Evolutionary conservation across 2,113 vertebrate species (phyloP), one percentile per base, ranked within the genome.

Genomic region (Epinephelus lanceolatus): DNA sequence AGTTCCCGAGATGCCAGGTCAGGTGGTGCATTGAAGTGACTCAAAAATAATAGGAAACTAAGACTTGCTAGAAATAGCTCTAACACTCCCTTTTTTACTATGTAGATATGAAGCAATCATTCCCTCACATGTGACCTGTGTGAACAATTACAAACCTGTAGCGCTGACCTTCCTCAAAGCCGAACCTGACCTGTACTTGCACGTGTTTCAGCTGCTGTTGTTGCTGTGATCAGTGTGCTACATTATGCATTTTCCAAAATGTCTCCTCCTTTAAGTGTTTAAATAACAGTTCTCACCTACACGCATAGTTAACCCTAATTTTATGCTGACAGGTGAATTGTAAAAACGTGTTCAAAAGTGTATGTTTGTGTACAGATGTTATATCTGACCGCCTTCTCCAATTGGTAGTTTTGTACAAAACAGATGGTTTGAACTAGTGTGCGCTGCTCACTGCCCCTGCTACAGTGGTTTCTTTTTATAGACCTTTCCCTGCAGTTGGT

Each of bases 391-490:
- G 56, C 21, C 25, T n/a, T 23, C 4, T 30, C 75, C 65, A 59
- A 25, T 27, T 81, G 42, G 23, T 73, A 42, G 73, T 75, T 81
- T 1, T 61, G 60, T 40, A 27, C 59, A 83, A 80, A 85, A 71
- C 74, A 76, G 42, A 84, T 83, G 72, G 69, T 89, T 88, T 80
- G 3, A 81, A 77, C n/a, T 66, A 62, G 57, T 42, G 0, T 61
- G 68, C 2, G 4, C 61, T 78, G 21, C 63, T 75, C 30, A 37
- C 63, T 33, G 62, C 27, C 30, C 12, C 66, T 78, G 40, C 14
- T 66, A 74, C 10, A 15, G 66, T 84, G 69, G 49, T 86, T 88
- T 76, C 23, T 11, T 51, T 83, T 81, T 65, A 83, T 77, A 83
- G 77, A 73, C 18, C n/a, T 74, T 71, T 76, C 42, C 6, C 61